Conservation (phyloP, 2,888 invertebrate species). For the Zygogramma bicolorata region DNA sequence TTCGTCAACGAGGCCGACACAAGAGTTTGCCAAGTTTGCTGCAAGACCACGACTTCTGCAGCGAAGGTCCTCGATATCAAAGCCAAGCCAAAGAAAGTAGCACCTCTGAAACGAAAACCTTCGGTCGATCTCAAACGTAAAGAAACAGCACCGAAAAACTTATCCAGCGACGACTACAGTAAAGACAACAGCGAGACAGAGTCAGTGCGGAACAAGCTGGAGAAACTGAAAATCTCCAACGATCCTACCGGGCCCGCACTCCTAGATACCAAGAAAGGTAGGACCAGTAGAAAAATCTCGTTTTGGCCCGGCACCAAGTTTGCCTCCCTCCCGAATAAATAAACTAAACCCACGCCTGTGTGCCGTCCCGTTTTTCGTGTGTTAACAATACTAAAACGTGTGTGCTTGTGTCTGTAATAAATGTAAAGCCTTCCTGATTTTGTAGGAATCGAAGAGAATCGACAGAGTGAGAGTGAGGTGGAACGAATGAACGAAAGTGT, state of each 20-base stretch:
- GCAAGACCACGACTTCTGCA: constrained; percentile 77
- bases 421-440: constrained; percentile 56
- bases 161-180: constrained; percentile 62
- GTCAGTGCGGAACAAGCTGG: constrained; percentile 61
- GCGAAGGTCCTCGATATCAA: constrained; percentile 48
- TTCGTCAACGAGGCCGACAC: constrained; percentile 85
- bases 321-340: constrained; percentile 58
- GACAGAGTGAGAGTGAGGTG: constrained; percentile 37
- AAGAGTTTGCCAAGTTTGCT: constrained; percentile 87
- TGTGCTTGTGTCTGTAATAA: constrained; percentile 47
- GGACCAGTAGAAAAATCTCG: constrained; percentile 79
- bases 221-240: constrained; percentile 58
- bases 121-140: constrained; percentile 27
- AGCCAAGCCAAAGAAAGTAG: constrained; percentile 23
- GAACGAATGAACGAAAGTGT: constrained; percentile 27
- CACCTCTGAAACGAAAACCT: constrained; percentile 33
- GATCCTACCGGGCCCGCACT: constrained; percentile 18
- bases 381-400: constrained; percentile 41
- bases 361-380: constrained; percentile 46
- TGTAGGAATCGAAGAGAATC: constrained; percentile 57
- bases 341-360: constrained; percentile 27
- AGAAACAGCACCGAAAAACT: constrained; percentile 42
- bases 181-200: constrained; percentile 66
- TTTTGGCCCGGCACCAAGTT: constrained; percentile 81
- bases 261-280: constrained; percentile 70